Conservation (phyloP, 2,797 vertebrate genomes). For the Syncerus caffer region DNA sequence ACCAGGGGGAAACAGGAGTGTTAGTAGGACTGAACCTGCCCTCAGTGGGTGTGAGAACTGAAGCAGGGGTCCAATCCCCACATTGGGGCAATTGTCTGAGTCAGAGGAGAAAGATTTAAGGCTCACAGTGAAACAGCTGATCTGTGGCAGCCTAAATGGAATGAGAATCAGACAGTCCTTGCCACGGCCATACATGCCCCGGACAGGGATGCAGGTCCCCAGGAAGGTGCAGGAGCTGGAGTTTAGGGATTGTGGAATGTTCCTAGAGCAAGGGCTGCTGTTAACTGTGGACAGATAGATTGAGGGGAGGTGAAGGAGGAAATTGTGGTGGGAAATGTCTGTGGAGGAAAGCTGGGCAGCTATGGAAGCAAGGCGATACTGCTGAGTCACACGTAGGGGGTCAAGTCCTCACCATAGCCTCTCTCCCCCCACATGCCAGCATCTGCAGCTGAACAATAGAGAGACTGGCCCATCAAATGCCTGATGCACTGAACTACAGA, state of each 20-base stretch:
- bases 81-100: neutral
- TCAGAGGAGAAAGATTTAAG: neutral
- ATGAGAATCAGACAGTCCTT: neutral
- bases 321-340: neutral
- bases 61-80: neutral
- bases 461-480: neutral
- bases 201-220: neutral
- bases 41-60: accelerated
- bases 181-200: accelerated
- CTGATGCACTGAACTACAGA: neutral
- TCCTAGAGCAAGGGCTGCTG: neutral
- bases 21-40: neutral
- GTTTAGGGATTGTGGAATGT: neutral
- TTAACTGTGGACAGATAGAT: neutral
- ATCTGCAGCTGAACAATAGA: neutral
- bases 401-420: neutral
- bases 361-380: neutral
- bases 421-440: neutral
- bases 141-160: neutral
- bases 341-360: neutral
- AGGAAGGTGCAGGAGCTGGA: neutral
- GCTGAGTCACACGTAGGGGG: accelerated
- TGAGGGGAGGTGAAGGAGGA: neutral
- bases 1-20: accelerated
- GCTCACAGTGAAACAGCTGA: neutral